Conservation (phyloP, 1,140 invertebrate species). For the Anagrus nilaparvatae region DNA sequence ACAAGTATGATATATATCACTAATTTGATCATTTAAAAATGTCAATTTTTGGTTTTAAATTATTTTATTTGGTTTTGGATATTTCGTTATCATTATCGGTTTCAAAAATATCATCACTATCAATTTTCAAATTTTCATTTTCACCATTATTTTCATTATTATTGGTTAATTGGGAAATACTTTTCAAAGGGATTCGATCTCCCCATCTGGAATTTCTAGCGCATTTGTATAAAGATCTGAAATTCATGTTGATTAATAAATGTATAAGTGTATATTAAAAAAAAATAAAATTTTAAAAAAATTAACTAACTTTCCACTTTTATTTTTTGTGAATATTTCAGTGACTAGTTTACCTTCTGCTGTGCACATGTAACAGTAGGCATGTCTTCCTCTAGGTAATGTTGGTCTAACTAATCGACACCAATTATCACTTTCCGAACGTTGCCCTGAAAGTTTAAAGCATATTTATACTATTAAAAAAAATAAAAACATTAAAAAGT, state of each 20-base stretch:
- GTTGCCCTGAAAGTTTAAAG: constrained; percentile 28
- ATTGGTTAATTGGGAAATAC: constrained; percentile 48
- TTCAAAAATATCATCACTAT: constrained; percentile 12
- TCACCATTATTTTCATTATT: not conserved
- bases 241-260: constrained; percentile 17
- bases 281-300: constrained; percentile 16
- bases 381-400: constrained; percentile 54
- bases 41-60: no score
- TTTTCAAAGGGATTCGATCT: no score
- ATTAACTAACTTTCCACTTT: constrained; percentile 55
- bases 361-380: constrained; percentile 70
- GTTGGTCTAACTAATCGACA: constrained; percentile 64
- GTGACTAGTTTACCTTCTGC: constrained; percentile 62
- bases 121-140: constrained; percentile 8
- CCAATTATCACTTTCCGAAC: constrained; percentile 51
- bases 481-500: no score
- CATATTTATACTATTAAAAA: constrained; percentile 5
- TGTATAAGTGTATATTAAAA: constrained; percentile 4
- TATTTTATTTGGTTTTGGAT: no score
- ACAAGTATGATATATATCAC: no score
- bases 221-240: constrained; percentile 55
- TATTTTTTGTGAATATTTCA: constrained; percentile 62
- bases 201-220: constrained; percentile 62
- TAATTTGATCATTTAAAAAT: no score
- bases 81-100: not conserved